Base-by-base conservation (phyloP, 2,888 invertebrate genomes). In the Lobophora halterata region DNA sequence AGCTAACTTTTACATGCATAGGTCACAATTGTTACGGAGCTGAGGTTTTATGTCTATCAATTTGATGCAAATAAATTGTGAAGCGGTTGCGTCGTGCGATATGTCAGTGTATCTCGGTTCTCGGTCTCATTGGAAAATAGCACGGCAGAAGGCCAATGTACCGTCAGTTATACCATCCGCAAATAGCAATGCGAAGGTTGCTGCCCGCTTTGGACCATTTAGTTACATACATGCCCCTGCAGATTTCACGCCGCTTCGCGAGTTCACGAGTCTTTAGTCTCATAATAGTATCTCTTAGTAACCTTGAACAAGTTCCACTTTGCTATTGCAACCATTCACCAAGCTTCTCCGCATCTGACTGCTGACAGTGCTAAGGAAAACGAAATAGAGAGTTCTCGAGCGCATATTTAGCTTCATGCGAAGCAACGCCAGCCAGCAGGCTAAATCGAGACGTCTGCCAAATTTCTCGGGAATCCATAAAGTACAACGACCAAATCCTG, bases 81-180 rank as follows among this genome's bases (percentile, higher is more conserved):
- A 12, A 50, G 52, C 55, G 31, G 35, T 33, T 58, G 48, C 59
- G 52, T 55, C 55, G 59, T 68, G 61, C 61, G 60, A 71, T 71
- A 69, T 70, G 68, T 63, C 62, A 67, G 61, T 69, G 66, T 69
- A 71, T 60, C 65, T 60, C 58, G 52, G 59, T 61, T 60, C 65
- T 60, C 58, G 52, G 59, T 61, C 62, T 70, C 67, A 72, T 74
- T 77, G 72, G 71, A 77, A 79, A 77, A 79, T 70, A 72, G 75
- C 73, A 66, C 68, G 58, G 52, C 69, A 73, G 76, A 79, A 80
- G 82, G 85, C 82, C 80, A 81, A 83, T 64, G 82, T 74, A 82
- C 81, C 65, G 69, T 55, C 67, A 61, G 64, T 62, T 63, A n/a
- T n/a, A 65, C 64, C 58, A 64, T 68, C 76, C 78, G 58, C 74